Conservation (phyloP, 2,113 vertebrate genomes). For the Callionymus lyra region DNA sequence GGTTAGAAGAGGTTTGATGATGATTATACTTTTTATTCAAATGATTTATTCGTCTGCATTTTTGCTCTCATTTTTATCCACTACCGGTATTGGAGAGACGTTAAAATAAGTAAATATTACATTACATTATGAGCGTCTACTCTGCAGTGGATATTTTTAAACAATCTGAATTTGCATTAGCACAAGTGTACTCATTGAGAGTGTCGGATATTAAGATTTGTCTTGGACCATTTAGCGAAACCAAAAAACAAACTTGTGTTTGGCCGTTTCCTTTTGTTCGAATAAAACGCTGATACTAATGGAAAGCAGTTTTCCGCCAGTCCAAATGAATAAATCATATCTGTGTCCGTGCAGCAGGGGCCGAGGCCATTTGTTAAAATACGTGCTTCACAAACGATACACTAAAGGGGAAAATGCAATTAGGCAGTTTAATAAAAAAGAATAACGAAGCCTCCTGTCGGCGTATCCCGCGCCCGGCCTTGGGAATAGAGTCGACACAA, state of each 20-base stretch:
- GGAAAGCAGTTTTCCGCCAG: conserved; percentile 32
- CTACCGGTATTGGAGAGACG: too few relatives aligned
- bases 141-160: too few relatives aligned
- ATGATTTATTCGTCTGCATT: too few relatives aligned
- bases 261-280: conserved; percentile 6
- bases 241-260: conserved; percentile 6
- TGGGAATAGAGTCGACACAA: conserved; percentile 44
- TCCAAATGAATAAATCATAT: conserved; percentile 59
- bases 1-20: too few relatives aligned
- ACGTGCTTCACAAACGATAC: conserved; percentile 52
- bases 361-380: conserved; percentile 53
- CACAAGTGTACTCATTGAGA: too few relatives aligned
- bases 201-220: too few relatives aligned
- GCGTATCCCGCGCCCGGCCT: conserved; percentile 21
- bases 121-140: too few relatives aligned
- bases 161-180: too few relatives aligned
- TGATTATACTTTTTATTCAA: too few relatives aligned
- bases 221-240: too few relatives aligned
- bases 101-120: too few relatives aligned
- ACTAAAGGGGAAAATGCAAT: conserved; percentile 59
- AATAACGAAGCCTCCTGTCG: conserved; percentile 32
- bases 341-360: conserved; percentile 33
- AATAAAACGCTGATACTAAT: conserved; percentile 9
- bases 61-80: too few relatives aligned
- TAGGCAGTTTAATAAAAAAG: conserved; percentile 61